A percentile compares a stretch with the other conserved stretches of the same genome.
Evolutionary conservation across 2,113 vertebrate genomes (phyloP).

Genomic region (Hipposideros armiger): DNA sequence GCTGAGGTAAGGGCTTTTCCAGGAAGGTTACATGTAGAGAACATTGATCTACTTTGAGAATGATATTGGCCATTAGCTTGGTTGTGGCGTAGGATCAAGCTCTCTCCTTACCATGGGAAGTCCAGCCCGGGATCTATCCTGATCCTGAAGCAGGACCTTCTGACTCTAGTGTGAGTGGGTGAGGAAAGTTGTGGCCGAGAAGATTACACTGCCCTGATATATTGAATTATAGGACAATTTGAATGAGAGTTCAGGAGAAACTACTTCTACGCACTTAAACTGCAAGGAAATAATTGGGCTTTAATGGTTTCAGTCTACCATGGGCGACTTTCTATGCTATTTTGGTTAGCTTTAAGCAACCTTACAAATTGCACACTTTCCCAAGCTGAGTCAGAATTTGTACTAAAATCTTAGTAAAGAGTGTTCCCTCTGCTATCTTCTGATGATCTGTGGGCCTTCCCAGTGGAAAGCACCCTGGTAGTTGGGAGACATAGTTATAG

Average conservation of each 20-base stretch:
- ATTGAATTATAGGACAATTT: neutral
- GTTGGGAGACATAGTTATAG: neutral
- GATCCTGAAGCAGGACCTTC: neutral
- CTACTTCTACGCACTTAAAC: neutral
- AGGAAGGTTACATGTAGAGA: neutral
- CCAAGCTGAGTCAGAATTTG: neutral
- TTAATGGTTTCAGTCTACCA: neutral
- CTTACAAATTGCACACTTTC: neutral
- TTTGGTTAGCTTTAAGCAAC: neutral
- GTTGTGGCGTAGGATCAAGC: neutral
- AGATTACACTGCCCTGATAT: neutral
- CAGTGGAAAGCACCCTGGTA: neutral
- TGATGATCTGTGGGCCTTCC: neutral
- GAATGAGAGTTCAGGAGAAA: neutral
- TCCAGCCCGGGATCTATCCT: neutral
- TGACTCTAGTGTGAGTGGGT: neutral
- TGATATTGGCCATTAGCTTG: neutral
- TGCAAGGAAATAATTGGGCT: neutral
- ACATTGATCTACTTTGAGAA: neutral
- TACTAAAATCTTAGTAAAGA: neutral
- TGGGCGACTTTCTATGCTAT: neutral
- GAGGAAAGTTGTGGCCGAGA: neutral
- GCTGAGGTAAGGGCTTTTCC: slow-evolving; percentile 71
- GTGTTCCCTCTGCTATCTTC: neutral
- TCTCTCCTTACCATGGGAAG: neutral